Evolutionary conservation across 2,888 invertebrate genomes (phyloP).

Genomic region (Rhagophthalmus giganteus): DNA sequence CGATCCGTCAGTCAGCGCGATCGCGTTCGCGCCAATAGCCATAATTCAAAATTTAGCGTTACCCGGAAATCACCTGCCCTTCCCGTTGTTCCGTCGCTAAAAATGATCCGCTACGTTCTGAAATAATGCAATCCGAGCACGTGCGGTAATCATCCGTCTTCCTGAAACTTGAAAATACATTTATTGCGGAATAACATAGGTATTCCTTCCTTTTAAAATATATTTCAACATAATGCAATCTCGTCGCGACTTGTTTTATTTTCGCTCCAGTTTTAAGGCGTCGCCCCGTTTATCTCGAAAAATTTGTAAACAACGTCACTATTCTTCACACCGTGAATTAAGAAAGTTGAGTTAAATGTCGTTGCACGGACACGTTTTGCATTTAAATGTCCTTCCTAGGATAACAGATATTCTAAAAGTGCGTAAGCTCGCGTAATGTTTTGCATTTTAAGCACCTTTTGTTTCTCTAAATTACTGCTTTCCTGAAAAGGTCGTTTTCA

Average conservation of each 20-base stretch:
- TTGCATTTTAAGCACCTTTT: conserved; percentile 34
- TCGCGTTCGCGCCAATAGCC: not conserved
- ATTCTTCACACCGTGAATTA: conserved; percentile 35
- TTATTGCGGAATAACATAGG: conserved; percentile 12
- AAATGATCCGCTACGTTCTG: conserved; percentile 7
- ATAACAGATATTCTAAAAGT: conserved; percentile 35
- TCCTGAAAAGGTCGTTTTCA: not conserved
- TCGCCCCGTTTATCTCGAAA: conserved; percentile 7
- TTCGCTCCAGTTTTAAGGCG: conserved; percentile 1
- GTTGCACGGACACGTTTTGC: conserved; percentile 41
- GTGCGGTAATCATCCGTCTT: conserved; percentile 19
- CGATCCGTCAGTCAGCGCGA: no score
- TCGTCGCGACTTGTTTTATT: conserved; percentile 12
- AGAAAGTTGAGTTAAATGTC: conserved; percentile 42
- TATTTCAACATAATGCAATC: conserved; percentile 14
- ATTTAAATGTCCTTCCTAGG: conserved; percentile 40
- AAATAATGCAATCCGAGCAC: conserved; percentile 19
- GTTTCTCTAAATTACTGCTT: conserved; percentile 7
- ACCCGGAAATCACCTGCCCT: not conserved
- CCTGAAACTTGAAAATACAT: conserved; percentile 21
- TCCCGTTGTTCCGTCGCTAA: not conserved
- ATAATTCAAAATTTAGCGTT: not conserved
- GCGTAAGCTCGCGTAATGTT: conserved; percentile 33
- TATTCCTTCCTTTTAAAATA: conserved; percentile 5
- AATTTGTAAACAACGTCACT: conserved; percentile 14